Evolutionary conservation across 2,797 vertebrate genomes (phyloP), one percentile per base, ranked within the genome.

Genomic region (Argentina silus): DNA sequence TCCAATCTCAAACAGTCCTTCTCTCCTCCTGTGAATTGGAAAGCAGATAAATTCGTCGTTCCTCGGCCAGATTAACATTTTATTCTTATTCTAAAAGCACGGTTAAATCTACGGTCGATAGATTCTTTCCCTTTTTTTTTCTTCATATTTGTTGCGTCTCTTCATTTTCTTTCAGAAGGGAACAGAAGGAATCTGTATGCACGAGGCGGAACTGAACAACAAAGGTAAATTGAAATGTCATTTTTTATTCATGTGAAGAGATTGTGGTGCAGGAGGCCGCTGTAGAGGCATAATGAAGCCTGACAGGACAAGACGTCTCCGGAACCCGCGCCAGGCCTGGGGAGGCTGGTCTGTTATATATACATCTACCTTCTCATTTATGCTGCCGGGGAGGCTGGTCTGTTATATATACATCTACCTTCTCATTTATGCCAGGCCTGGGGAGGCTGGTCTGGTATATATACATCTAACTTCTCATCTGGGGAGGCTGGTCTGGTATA

Each of bases 141-240:
- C n/a, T n/a, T 45, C 44, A 59, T 70, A 77, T 68, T 77, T 73
- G 44, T 64, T 64, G 0, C 66, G 63, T 47, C 3, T 70, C 70
- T 79, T 80, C 74, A 67, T 72, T 79, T 85, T 78, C 68, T 53
- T 45, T 19, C 44, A 74, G 75, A 72, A 67, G 15, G 67, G 48
- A 66, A 72, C 60, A 73, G 63, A 55, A 75, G 75, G 75, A 69
- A 83, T 83, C 79, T 69, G 78, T 72, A 85, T 79, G 80, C 83
- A 82, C 72, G 73, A 69, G 73, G 66, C 27, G 73, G 70, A 70
- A 73, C 65, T 68, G 56, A 77, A 81, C 78, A 82, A 81, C 80
- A 80, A 72, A 70, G 83, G 77, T 83, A 86, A 83, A 88, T 86
- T 86, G 83, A 87, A 87, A 85, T 85, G 83, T 83, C 80, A 85